Conservation (phyloP, 2,797 vertebrate genomes). For the Amphiprion clarkii region DNA sequence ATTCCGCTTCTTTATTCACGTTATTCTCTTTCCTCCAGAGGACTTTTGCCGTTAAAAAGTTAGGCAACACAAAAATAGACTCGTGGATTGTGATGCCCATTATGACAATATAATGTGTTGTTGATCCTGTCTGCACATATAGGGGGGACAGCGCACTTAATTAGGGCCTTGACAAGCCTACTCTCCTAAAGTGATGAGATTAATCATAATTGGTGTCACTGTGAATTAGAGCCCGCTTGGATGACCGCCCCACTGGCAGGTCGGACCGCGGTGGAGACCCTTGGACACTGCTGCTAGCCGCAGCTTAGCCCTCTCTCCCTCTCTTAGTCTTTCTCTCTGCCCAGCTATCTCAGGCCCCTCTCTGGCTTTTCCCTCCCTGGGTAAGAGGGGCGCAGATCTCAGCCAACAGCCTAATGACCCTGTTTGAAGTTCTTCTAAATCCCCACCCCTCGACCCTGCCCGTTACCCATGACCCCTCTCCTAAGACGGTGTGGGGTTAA, state of each 20-base stretch:
- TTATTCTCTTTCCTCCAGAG: conserved; percentile 67
- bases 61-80: conserved; percentile 87
- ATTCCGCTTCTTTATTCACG: conserved; percentile 65
- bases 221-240: conserved; percentile 95
- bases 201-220: conserved; percentile 99
- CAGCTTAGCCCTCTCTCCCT: conserved; percentile 73
- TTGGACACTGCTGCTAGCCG: conserved; percentile 90
- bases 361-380: conserved; percentile 74
- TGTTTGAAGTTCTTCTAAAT: conserved; percentile 84
- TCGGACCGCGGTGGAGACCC: conserved; percentile 94
- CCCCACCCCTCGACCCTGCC: conserved; percentile 72
- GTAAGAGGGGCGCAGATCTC: conserved; percentile 79
- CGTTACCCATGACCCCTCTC: conserved; percentile 83
- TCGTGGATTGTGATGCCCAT: conserved; percentile 92
- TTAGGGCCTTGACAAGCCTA: conserved; percentile 99
- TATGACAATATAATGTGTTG: conserved; percentile 95
- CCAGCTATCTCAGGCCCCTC: conserved; percentile 75
- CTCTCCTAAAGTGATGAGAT: conserved; percentile 99
- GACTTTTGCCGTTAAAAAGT: conserved; percentile 84
- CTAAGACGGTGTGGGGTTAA: conserved; percentile 79
- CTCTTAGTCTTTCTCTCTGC: conserved; percentile 35
- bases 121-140: conserved; percentile 94
- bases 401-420: conserved; percentile 86
- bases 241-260: conserved; percentile 94
- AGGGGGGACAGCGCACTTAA: conserved; percentile 97